phyloP scores from a whole-genome alignment of 2,888 invertebrate species.

The Diaperis boleti region DNA sequence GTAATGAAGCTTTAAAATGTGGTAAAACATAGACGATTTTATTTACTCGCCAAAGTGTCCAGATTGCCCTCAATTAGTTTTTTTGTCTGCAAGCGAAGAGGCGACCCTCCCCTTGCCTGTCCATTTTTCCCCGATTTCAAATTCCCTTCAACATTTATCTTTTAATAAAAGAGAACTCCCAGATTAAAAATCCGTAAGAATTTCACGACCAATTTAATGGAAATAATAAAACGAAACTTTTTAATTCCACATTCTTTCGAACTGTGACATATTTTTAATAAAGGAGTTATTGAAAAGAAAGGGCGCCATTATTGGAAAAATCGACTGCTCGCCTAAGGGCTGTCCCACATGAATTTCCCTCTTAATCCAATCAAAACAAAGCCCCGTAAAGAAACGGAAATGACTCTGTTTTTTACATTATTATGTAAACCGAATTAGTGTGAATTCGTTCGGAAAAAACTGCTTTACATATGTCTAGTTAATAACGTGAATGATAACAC shows the following conservation, averaged over 20 bases:
- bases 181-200: slow-evolving; percentile 51
- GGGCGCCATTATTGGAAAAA: slow-evolving; percentile 35
- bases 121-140: slow-evolving; percentile 26
- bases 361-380: slow-evolving; percentile 24
- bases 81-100: not conserved
- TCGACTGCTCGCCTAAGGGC: not conserved
- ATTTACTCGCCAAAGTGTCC: too few relatives aligned
- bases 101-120: slow-evolving; percentile 1
- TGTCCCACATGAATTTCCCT: not conserved
- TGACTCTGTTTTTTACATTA: slow-evolving; percentile 30
- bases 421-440: slow-evolving; percentile 36
- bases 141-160: slow-evolving; percentile 43
- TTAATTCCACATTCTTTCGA: slow-evolving; percentile 54
- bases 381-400: slow-evolving; percentile 16
- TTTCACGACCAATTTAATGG: slow-evolving; percentile 53
- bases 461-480: slow-evolving; percentile 51
- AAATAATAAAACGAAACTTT: slow-evolving; percentile 53
- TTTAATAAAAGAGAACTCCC: slow-evolving; percentile 44
- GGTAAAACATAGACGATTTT: not conserved
- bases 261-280: slow-evolving; percentile 58
- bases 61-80: not conserved
- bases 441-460: slow-evolving; percentile 35
- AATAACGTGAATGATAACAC: slow-evolving; percentile 55
- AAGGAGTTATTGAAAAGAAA: slow-evolving; percentile 42
- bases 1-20: not conserved